Conservation (phyloP, 2,113 vertebrate species). For the Tetraodon nigroviridis region DNA sequence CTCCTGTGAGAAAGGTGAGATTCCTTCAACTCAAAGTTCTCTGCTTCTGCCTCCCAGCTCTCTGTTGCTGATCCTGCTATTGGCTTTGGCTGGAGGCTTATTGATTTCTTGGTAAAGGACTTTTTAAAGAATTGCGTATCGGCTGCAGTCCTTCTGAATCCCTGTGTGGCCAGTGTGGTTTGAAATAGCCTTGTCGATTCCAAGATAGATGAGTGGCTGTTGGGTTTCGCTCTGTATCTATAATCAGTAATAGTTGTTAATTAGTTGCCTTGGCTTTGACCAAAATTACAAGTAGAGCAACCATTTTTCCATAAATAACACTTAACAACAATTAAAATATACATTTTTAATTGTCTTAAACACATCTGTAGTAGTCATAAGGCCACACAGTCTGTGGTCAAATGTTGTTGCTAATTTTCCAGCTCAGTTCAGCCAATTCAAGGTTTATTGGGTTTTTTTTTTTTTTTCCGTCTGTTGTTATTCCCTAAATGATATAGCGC, state of each 20-base stretch:
- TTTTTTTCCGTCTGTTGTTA: no score
- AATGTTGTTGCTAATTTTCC: no score
- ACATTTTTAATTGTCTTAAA: no score
- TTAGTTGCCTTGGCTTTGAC: background rate
- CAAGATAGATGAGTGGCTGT: background rate
- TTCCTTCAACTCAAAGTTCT: background rate
- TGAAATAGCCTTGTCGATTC: background rate
- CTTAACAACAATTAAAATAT: no score
- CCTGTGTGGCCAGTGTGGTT: conserved; percentile 1
- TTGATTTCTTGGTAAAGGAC: conserved; percentile 21
- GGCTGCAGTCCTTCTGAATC: conserved; percentile 15
- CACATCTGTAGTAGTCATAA: no score
- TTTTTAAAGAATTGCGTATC: conserved; percentile 22
- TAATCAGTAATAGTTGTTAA: background rate
- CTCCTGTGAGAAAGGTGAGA: conserved; percentile 88
- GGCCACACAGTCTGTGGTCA: no score
- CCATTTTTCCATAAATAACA: no score
- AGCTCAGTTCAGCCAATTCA: no score
- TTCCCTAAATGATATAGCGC: no score
- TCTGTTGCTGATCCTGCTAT: conserved; percentile 6
- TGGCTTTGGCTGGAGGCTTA: conserved; percentile 20
- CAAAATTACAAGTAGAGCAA: background rate
- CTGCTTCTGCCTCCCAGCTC: background rate
- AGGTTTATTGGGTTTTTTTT: no score
- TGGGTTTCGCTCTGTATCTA: no score